phyloP scores from a whole-genome alignment of 1,140 invertebrate species.

The Zaprionus nigranus region DNA sequence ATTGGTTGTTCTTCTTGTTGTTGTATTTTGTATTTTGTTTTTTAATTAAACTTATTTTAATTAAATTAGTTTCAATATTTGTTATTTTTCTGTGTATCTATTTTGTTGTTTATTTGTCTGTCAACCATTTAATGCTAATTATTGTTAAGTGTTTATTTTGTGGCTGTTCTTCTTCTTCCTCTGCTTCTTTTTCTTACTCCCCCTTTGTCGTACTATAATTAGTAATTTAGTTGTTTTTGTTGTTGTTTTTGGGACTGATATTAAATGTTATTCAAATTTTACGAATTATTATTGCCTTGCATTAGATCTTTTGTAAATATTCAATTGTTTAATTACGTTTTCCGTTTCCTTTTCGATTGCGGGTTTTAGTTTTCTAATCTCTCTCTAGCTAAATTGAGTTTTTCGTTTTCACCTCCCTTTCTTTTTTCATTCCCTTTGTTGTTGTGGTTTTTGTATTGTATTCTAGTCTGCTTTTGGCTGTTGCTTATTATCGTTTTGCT shows the following conservation, averaged over 20 bases:
- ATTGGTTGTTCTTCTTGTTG: slow-evolving; percentile 46
- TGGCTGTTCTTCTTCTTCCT: slow-evolving; percentile 10
- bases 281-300: slow-evolving; percentile 53
- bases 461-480: slow-evolving; percentile 18
- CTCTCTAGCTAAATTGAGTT: slow-evolving; percentile 47
- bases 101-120: slow-evolving; percentile 12
- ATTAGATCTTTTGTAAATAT: slow-evolving; percentile 37
- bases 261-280: slow-evolving; percentile 22
- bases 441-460: slow-evolving; percentile 10
- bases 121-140: slow-evolving; percentile 73
- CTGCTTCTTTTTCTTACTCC: no score
- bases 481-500: slow-evolving; percentile 45
- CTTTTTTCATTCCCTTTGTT: slow-evolving; percentile 23
- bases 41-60: slow-evolving; percentile 19
- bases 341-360: slow-evolving; percentile 13
- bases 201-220: neutral
- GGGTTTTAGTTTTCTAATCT: slow-evolving; percentile 22
- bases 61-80: slow-evolving; percentile 16
- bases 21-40: slow-evolving; percentile 21
- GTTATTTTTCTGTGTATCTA: neutral
- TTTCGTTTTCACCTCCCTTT: neutral
- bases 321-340: neutral
- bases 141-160: slow-evolving; percentile 71
- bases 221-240: neutral
- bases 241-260: neutral